Evolutionary conservation across 1,140 invertebrate species (phyloP).

Genomic region (Drosophila subpulchrella): DNA sequence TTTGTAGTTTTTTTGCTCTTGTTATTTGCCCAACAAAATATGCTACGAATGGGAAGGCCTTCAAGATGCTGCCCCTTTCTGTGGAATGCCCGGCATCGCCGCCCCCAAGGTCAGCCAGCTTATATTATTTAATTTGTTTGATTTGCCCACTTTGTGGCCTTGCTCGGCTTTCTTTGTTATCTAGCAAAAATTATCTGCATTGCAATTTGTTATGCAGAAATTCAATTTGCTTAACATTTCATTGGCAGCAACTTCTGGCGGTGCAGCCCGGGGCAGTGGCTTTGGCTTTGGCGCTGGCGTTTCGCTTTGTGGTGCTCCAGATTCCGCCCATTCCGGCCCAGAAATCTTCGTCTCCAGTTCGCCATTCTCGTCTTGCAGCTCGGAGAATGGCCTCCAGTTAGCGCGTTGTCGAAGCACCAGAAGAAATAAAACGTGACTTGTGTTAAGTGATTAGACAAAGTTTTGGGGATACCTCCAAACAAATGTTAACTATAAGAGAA

Average conservation of each 20-base stretch:
- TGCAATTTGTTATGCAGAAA: conserved; percentile 77
- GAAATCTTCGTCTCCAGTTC: background rate
- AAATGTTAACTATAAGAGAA: too few relatives aligned
- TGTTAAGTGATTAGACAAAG: too few relatives aligned
- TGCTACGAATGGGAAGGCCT: background rate
- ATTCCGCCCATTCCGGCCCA: conserved; percentile 39
- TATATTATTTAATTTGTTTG: conserved; percentile 38
- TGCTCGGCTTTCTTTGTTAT: conserved; percentile 45
- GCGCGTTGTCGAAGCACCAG: conserved; percentile 21
- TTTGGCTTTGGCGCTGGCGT: conserved; percentile 38
- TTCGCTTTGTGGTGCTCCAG: conserved; percentile 68
- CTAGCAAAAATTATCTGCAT: conserved; percentile 65
- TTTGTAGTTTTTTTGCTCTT: background rate
- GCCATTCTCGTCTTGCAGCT: conserved; percentile 5
- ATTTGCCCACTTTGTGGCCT: conserved; percentile 37
- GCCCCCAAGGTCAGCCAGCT: conserved; percentile 30
- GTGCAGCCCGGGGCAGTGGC: conserved; percentile 39
- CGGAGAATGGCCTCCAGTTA: conserved; percentile 50
- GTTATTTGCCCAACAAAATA: background rate
- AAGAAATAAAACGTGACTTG: background rate
- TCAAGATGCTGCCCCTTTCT: background rate
- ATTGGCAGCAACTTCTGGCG: conserved; percentile 74
- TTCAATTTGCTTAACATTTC: conserved; percentile 79
- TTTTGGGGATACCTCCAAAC: too few relatives aligned
- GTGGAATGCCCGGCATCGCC: background rate